Base-by-base conservation (phyloP, 2,888 invertebrate genomes). In the Meliscaeva auricollis region DNA sequence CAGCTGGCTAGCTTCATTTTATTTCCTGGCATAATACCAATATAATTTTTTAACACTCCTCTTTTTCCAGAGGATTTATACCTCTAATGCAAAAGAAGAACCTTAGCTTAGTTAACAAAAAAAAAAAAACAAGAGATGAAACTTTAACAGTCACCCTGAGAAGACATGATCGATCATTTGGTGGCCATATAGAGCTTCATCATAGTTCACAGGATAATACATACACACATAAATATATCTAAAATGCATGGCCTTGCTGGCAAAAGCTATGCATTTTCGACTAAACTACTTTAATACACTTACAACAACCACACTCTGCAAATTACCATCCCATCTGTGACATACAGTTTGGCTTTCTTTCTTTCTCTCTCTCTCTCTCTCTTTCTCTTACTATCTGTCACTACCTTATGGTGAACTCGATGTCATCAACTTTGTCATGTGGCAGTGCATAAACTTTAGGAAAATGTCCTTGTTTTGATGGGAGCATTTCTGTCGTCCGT, bases 301-400 rank as follows among this genome's bases (percentile, higher is more conserved):
- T 74, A 35, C 64, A 66, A 35, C 32, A 32, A 20, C 74, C 78
- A 70, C 60, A 78, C 58, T 69, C 66, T 79, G 66, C 64, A 84
- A 78, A 78, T 79, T 79, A 74, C 84, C 79, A 79, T 70, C 74
- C 22, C 83, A 79, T 70, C 78, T 52, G 78, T 70, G 87, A 76
- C 87, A 77, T 82, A 87, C 77, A 72, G 58, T 76, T 48, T 72
- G 68, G 78, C 56, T 50, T 46, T 68, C 84, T 13, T 38, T 30
- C 20, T 17, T 64, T 60, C 52, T 41, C 66, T 80, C 9, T 38
- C 13, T 38, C 7, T 32, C 5, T 32, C 9, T 35, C 35, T 35
- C 3, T 35, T 35, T 35, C 9, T 9, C 0, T 35, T 35, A 8
- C 35, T 35, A 35, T 35, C 9, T 35, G 35, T 9, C 35, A 35